Base-by-base conservation (phyloP, 2,113 vertebrate genomes). In the Nibea coibor region DNA sequence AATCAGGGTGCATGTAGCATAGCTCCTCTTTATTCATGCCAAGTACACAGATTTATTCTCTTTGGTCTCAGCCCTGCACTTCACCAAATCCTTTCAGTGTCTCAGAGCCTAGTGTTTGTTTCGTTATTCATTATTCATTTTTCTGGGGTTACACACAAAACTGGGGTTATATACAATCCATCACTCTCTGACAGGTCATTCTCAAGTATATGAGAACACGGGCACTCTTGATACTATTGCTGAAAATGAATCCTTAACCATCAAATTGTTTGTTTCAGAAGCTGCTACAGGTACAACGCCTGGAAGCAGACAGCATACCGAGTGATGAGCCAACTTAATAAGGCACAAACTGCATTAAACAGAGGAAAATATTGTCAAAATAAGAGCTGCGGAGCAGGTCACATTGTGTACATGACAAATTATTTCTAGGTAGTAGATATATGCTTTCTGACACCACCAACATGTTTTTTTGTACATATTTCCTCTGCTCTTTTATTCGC, bases 131-230 rank as follows among this genome's bases (percentile, higher is more conserved):
- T 65, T 50, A 54, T 58, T 58, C 35, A 11, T 45, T 42, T 79
- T 47, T 71, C 20, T 58, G 35, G 35, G 35, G 35, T 39, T 39
- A 39, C 8, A 39, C 1, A 45, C 22, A 66, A 59, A 63, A 63
- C 17, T 56, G 35, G 47, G 16, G 20, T 71, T 39, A 51, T 42
- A 39, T 54, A 72, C 61, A 72, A 15, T 78, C 16, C 26, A 53
- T 63, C 63, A 76, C 71, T 72, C 22, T 39, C 45, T 86, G 75
- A 80, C 81, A 80, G 61, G 54, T 66, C 72, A 72, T 75, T 82
- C 47, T 42, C n/a, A 66, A 70, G 31, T 65, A 65, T 61, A 69
- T 53, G 16, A 57, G 47, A 78, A 73, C 57, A 57, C 10, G 31
- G 47, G 26, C 42, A 10, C 54, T 69, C 12, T 35, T 72, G 54